A percentile compares a stretch with the other conserved stretches of the same genome.
These are phyloP conservation scores for Oreortyx pictus DNA, from an alignment of 2,797 vertebrate species.

Conservation along the genomic window DNA sequence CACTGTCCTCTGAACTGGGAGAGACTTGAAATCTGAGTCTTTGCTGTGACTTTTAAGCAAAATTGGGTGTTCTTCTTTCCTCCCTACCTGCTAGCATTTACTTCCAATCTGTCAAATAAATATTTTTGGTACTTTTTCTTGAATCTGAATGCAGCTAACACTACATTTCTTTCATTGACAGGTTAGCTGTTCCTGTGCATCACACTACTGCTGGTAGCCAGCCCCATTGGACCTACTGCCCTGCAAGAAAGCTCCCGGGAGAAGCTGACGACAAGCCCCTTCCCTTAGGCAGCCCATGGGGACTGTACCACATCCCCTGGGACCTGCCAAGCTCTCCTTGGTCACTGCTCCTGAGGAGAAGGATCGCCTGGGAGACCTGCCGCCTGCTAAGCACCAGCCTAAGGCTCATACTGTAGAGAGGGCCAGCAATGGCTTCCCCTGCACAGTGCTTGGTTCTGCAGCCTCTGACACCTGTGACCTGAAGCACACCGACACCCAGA, in stretches of 20 bases:
- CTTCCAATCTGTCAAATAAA: not conserved
- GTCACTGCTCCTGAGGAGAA: conserved; percentile 80
- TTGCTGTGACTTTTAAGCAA: not conserved
- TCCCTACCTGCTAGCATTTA: not conserved
- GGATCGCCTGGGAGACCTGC: conserved; percentile 79
- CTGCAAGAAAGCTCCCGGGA: not conserved
- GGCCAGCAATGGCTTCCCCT: conserved; percentile 78
- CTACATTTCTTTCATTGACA: conserved; percentile 69
- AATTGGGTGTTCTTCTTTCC: not conserved
- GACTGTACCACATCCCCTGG: conserved; percentile 89
- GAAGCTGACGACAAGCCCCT: not conserved
- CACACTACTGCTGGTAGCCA: not conserved
- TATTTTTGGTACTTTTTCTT: not conserved
- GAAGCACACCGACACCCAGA: not conserved
- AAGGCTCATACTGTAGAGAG: conserved; percentile 69
- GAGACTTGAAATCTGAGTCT: not conserved
- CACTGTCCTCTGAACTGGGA: not conserved
- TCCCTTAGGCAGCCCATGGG: conserved; percentile 83
- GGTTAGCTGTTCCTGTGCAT: conserved; percentile 14
- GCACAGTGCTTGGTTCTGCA: conserved; percentile 26
- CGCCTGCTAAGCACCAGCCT: conserved; percentile 77
- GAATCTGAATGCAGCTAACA: conserved; percentile 35
- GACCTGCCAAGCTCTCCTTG: conserved; percentile 86
- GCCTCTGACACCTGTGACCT: conserved; percentile 63
- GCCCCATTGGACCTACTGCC: not conserved